These are phyloP conservation scores for Drosophila silvestris DNA, from an alignment of 2,888 invertebrate genomes.

Conservation along the genomic window DNA sequence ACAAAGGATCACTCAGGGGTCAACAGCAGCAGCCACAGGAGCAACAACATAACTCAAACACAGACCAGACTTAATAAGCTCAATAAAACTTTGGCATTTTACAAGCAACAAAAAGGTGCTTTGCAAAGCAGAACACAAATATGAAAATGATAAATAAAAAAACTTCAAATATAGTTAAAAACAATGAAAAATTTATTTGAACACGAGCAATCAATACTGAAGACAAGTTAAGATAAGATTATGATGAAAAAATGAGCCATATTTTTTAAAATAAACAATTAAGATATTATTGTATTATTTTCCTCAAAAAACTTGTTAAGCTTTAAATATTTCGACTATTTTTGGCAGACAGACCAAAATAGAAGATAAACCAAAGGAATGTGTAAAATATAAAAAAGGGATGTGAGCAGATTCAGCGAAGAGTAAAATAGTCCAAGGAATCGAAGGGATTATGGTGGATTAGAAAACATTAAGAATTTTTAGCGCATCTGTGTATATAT, in stretches of 20 bases:
- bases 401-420: not conserved
- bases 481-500: not conserved
- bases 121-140: slow-evolving; percentile 15
- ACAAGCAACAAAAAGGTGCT: slow-evolving; percentile 15
- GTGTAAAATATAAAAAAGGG: too few relatives aligned
- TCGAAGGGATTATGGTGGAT: not conserved
- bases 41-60: slow-evolving; percentile 23
- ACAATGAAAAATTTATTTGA: not conserved
- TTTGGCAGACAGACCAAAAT: too few relatives aligned
- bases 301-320: too few relatives aligned
- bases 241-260: too few relatives aligned
- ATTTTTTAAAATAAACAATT: too few relatives aligned
- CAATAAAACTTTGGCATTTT: slow-evolving; percentile 42
- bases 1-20: slow-evolving; percentile 2
- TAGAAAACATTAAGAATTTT: not conserved
- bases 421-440: too few relatives aligned
- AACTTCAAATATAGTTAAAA: not conserved
- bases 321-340: too few relatives aligned
- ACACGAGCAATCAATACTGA: too few relatives aligned
- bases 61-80: slow-evolving; percentile 19
- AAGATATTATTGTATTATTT: too few relatives aligned
- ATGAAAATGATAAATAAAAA: not conserved
- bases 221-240: too few relatives aligned
- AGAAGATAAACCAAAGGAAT: not conserved
- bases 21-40: slow-evolving; percentile 26